Percentiles rank a stretch among this genome's conserved stretches.
These are phyloP conservation scores for Empis stercorea DNA, from an alignment of 2,888 invertebrate genomes.

Conservation along the genomic window DNA sequence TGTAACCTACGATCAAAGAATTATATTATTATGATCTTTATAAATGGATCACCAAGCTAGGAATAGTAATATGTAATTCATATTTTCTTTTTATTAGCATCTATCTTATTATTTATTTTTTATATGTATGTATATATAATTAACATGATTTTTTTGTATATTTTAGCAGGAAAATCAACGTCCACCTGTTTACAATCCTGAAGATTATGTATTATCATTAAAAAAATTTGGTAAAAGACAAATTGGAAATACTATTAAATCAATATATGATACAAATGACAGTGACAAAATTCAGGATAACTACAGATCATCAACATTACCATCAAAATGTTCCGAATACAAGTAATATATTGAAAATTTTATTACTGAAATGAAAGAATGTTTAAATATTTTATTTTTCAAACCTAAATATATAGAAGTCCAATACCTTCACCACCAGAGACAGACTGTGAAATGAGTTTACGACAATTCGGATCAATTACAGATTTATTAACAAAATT, in stretches of 20 bases:
- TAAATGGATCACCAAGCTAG: too few relatives aligned
- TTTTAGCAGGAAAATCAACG: constrained; percentile 58
- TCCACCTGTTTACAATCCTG: constrained; percentile 81
- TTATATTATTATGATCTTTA: background rate
- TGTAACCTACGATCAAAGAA: too few relatives aligned
- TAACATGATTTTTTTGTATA: too few relatives aligned
- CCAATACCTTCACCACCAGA: constrained; percentile 49
- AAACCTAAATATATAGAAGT: constrained; percentile 37
- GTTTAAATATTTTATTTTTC: background rate
- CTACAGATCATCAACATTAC: constrained; percentile 27
- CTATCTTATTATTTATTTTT: too few relatives aligned
- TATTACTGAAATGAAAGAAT: too few relatives aligned
- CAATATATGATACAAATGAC: constrained; percentile 32
- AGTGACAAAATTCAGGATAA: constrained; percentile 21
- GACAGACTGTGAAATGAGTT: constrained; percentile 67
- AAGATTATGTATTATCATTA: constrained; percentile 70
- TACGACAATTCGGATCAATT: constrained; percentile 74
- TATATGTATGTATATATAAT: too few relatives aligned
- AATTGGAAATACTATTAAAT: constrained; percentile 23
- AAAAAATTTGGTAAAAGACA: constrained; percentile 57
- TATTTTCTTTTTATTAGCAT: too few relatives aligned
- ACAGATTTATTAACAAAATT: constrained; percentile 79
- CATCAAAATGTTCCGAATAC: constrained; percentile 32
- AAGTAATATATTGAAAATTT: constrained; percentile 22
- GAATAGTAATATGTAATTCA: too few relatives aligned